Conservation (phyloP, 2,888 invertebrate species). For the Kryphioiulus occultus region DNA sequence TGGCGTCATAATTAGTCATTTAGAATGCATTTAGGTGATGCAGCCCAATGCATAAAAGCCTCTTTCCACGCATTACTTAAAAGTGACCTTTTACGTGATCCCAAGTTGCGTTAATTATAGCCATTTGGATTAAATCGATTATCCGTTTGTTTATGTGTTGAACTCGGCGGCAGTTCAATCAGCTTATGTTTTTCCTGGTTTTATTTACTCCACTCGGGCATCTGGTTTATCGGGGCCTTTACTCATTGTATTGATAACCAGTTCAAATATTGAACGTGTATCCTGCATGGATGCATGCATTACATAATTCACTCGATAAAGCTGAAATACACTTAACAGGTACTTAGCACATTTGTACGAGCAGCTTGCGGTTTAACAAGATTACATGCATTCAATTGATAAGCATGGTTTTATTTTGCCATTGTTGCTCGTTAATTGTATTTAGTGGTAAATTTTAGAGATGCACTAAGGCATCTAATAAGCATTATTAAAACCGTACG, state of each 20-base stretch:
- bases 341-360: too few relatives aligned
- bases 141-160: neutral
- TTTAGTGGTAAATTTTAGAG: too few relatives aligned
- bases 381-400: too few relatives aligned
- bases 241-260: neutral
- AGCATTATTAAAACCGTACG: too few relatives aligned
- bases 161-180: neutral
- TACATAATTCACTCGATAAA: too few relatives aligned
- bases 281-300: too few relatives aligned
- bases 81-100: neutral
- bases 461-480: too few relatives aligned
- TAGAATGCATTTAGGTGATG: neutral
- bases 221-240: neutral
- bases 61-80: neutral
- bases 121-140: neutral
- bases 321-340: too few relatives aligned
- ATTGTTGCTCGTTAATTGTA: too few relatives aligned
- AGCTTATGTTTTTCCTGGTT: too few relatives aligned
- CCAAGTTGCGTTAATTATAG: neutral
- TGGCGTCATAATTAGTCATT: neutral
- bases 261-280: neutral
- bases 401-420: too few relatives aligned
- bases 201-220: neutral
- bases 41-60: neutral
- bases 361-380: too few relatives aligned